Evolutionary conservation across 37 sponge, comb jelly and placozoan species (phyloP).

Genomic region (Geodia barretti): DNA sequence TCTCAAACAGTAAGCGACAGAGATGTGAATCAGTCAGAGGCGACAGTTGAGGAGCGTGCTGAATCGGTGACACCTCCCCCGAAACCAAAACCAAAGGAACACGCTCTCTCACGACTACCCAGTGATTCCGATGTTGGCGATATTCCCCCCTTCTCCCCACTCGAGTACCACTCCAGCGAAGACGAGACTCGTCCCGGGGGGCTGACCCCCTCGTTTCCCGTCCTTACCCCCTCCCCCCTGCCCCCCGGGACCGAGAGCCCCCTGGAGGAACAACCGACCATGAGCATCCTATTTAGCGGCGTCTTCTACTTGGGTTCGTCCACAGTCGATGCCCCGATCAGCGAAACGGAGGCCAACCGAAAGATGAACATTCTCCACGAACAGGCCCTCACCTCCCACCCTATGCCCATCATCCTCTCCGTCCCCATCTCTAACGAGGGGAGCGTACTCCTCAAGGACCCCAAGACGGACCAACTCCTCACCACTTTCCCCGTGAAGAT

Average conservation of each 20-base stretch:
- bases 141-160: constrained; percentile 2
- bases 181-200: neutral
- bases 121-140: constrained; percentile 37
- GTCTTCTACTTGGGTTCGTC: constrained; percentile 84
- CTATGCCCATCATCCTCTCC: constrained; percentile 62
- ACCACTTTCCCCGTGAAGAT: constrained; percentile 40
- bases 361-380: constrained; percentile 75
- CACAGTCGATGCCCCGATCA: constrained; percentile 85
- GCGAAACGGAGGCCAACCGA: constrained; percentile 80
- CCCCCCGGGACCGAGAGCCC: neutral
- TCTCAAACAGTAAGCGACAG: neutral
- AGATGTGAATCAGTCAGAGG: too few species aligned
- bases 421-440: constrained; percentile 69
- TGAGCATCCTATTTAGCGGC: constrained; percentile 46
- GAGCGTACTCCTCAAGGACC: constrained; percentile 60
- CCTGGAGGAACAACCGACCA: constrained; percentile 16
- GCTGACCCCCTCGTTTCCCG: neutral
- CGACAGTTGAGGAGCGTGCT: neutral
- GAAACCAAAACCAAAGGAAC: constrained; percentile 6
- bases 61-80: neutral
- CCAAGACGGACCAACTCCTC: constrained; percentile 48
- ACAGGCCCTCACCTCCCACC: constrained; percentile 44
- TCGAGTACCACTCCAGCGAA: neutral
- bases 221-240: neutral
- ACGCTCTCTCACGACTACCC: constrained; percentile 20